These are phyloP conservation scores for Macrobrachium nipponense DNA, from an alignment of 1,140 invertebrate genomes.

Conservation along the genomic window DNA sequence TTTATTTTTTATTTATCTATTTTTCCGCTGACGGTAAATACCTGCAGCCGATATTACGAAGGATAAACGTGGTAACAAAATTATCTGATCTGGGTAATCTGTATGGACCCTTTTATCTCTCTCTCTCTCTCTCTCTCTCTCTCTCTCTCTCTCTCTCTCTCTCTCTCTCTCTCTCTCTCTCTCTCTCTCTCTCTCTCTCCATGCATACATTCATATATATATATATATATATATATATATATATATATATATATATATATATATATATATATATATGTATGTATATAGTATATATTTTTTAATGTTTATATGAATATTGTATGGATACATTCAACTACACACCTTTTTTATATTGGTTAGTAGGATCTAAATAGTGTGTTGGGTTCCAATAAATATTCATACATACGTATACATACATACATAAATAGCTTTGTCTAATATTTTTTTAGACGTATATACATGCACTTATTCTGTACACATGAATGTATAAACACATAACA, in stretches of 20 bases:
- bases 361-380: no score
- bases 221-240: not conserved
- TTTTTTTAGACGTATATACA: not conserved
- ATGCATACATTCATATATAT: not conserved
- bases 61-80: no score
- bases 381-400: not conserved
- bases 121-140: not conserved
- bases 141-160: not conserved
- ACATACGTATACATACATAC: not conserved
- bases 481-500: no score
- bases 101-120: no score
- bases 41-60: no score
- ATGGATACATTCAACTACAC: no score
- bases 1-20: no score
- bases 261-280: not conserved
- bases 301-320: not conserved
- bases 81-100: no score
- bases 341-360: no score
- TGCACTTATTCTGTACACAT: no score
- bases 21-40: no score
- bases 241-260: not conserved
- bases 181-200: not conserved
- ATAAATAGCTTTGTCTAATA: not conserved
- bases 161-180: not conserved
- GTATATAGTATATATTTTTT: no score